Evolutionary conservation across 2,888 invertebrate genomes (phyloP), one percentile per base, ranked within the genome.

Genomic region (Slavum lentiscoides): DNA sequence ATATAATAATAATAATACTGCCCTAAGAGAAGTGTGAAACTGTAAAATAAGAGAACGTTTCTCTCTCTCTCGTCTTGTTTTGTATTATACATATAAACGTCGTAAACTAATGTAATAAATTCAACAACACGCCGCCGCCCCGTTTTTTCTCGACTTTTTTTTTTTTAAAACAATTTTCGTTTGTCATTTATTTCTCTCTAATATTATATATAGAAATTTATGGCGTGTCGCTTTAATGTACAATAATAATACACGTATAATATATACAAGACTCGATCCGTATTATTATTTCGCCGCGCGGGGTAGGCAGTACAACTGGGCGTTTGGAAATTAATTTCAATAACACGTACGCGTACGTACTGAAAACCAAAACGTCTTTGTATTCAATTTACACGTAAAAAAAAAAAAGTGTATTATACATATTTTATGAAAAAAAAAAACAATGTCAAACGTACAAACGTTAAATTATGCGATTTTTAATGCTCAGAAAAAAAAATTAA

Each of bases 61-160:
- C 30, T 61, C 11, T 13, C 17, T 43, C 49, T 61, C 13, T 19
- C 23, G 19, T 64, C 9, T 74, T 53, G 49, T n/a, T 74, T 64
- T 55, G 53, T 37, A 58, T n/a, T n/a, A n/a, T 74, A 64, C 30
- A 30, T 30, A 30, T 30, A 30, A 74, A 74, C 15, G 64, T 64
- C 74, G 66, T 74, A 66, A 74, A 74, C 55, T 39, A 74, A 66
- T 37, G 66, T 66, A 74, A 66, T 74, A 74, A 74, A 55, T 66
- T 66, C 62, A 66, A 55, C 37, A 55, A 74, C 53, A 74, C 53
- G 64, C 53, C 30, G 64, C 53, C 30, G 9, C 43, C 2, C 11
- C 39, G 13, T 6, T 49, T 62, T 62, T 72, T 62, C 53, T 30
- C n/a, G 55, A 55, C 55, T 66, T 74, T 74, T 64, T 55, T 19